These are phyloP conservation scores for Gymnothorax javanicus DNA, from an alignment of 2,797 vertebrate species.

Conservation along the genomic window DNA sequence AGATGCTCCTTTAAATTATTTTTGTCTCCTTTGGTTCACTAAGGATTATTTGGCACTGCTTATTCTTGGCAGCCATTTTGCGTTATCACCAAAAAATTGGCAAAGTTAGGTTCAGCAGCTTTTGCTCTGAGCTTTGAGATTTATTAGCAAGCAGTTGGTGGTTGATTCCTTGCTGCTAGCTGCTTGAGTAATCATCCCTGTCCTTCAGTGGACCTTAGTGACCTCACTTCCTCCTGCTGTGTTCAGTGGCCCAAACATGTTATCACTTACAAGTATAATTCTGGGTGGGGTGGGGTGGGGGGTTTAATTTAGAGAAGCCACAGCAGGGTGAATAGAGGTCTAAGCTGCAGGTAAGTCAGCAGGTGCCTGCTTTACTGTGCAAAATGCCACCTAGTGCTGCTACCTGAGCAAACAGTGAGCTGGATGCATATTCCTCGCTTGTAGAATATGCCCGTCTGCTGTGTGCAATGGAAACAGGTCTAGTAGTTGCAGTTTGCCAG, in stretches of 20 bases:
- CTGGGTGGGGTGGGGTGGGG: background rate
- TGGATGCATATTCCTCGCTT: background rate
- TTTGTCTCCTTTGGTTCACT: background rate
- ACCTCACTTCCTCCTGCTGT: background rate
- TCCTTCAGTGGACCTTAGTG: background rate
- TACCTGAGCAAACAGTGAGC: background rate
- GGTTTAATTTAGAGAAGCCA: background rate
- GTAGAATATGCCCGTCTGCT: background rate
- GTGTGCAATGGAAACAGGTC: background rate
- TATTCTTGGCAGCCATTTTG: background rate
- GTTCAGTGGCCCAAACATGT: background rate
- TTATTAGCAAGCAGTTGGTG: background rate
- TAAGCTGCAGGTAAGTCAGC: background rate
- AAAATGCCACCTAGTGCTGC: background rate
- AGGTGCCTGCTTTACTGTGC: background rate
- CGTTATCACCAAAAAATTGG: background rate
- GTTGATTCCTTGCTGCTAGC: background rate
- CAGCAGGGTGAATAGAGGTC: background rate
- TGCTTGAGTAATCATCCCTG: background rate
- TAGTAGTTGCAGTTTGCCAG: background rate
- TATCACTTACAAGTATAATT: too few relatives aligned
- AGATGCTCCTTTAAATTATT: background rate
- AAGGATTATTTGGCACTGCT: background rate
- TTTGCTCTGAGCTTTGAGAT: background rate
- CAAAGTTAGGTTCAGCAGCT: background rate